These are phyloP conservation scores for Aphelenchoides besseyi DNA, from an alignment of 1,140 invertebrate species.

Conservation along the genomic window DNA sequence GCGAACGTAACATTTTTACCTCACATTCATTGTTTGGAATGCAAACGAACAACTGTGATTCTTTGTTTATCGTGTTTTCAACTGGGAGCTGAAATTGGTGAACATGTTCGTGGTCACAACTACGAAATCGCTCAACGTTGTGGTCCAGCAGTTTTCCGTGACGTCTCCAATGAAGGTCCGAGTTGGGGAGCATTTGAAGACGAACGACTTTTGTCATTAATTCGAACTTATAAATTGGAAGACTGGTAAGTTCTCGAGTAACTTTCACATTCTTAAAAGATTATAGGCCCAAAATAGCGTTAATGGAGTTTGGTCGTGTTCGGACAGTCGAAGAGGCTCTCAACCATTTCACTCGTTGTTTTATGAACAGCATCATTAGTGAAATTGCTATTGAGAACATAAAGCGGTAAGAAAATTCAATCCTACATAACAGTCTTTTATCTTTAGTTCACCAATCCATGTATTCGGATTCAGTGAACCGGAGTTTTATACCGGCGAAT, in stretches of 20 bases:
- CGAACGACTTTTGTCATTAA: background rate
- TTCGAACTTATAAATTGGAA: slow-evolving; percentile 9
- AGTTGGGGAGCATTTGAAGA: slow-evolving; percentile 22
- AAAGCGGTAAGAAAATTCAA: background rate
- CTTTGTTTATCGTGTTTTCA: slow-evolving; percentile 14
- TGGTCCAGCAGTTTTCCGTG: slow-evolving; percentile 8
- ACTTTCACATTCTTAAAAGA: background rate
- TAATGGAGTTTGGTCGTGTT: background rate
- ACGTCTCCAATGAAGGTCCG: background rate
- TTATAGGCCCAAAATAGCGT: slow-evolving; percentile 16
- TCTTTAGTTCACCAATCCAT: slow-evolving; percentile 17
- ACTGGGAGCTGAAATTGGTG: slow-evolving; percentile 2
- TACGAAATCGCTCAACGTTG: slow-evolving; percentile 6
- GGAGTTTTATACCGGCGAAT: slow-evolving; percentile 18
- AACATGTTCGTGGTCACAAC: slow-evolving; percentile 14
- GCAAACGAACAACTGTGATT: slow-evolving; percentile 7
- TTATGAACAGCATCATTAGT: background rate
- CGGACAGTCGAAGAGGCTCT: slow-evolving; percentile 9
- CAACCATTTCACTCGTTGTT: slow-evolving; percentile 14
- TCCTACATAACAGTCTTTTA: background rate
- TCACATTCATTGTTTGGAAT: slow-evolving; percentile 21
- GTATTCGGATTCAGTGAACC: slow-evolving; percentile 7
- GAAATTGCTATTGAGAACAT: slow-evolving; percentile 1
- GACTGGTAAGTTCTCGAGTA: slow-evolving; percentile 7
- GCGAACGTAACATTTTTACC: slow-evolving; percentile 6